Percentiles rank a stretch among this genome's conserved stretches.
Evolutionary conservation across 1,140 invertebrate species (phyloP).

Genomic region (Whitmania pigra): DNA sequence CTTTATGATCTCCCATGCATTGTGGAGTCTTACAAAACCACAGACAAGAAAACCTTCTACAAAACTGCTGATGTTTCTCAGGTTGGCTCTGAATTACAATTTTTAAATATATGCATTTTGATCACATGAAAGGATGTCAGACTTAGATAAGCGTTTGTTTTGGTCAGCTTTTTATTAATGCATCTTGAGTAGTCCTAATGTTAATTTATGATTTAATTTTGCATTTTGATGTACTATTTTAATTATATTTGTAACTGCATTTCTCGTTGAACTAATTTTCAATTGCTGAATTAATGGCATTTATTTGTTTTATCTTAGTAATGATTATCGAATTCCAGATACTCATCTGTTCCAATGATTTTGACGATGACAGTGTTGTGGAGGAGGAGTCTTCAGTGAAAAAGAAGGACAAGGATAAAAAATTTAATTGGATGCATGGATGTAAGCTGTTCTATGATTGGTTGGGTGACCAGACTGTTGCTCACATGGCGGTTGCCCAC

Average conservation of each 20-base stretch:
- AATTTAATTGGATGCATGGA: constrained; percentile 82
- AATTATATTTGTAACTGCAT: not conserved
- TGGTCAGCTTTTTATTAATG: not conserved
- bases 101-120: too few species aligned
- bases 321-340: constrained; percentile 30
- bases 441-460: constrained; percentile 31
- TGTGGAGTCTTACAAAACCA: constrained; percentile 84
- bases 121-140: too few species aligned
- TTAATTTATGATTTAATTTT: not conserved
- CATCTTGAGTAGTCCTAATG: not conserved
- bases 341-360: constrained; percentile 37
- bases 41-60: constrained; percentile 89
- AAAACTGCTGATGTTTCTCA: constrained; percentile 93
- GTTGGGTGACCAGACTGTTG: too few species aligned
- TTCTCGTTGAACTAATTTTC: too few species aligned
- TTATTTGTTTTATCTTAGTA: not conserved
- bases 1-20: constrained; percentile 82
- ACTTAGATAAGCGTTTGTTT: not conserved
- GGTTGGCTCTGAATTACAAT: constrained; percentile 44
- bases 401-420: constrained; percentile 78
- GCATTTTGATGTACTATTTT: too few species aligned
- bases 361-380: constrained; percentile 34
- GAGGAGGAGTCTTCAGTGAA: constrained; percentile 53
- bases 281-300: not conserved
- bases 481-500: too few species aligned